Base-by-base conservation (phyloP, 2,797 vertebrate species). In the Capromys pilorides region DNA sequence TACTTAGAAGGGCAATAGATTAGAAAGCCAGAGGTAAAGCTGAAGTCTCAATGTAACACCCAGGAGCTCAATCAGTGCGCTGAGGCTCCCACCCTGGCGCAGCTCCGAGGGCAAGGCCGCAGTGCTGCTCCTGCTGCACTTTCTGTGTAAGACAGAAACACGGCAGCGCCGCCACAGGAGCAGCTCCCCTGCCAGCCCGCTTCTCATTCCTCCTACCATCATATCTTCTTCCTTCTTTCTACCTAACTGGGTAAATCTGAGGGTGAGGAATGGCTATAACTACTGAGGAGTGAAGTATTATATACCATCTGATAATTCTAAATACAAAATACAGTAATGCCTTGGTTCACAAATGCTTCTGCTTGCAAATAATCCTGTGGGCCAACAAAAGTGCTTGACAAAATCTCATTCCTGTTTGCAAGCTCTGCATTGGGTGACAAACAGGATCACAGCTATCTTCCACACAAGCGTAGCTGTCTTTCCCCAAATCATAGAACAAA, bases 321-420 rank as follows among this genome's bases (percentile, higher is more conserved):
- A 93, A 64, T 39, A 73, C 18, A 86, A 82, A 93, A 84, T 82
- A 73, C 69, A 73, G 36, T 73, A 73, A 41, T 41, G 36, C 69
- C 69, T 73, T 21, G 36, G 69, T 73, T 41, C 69, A 73, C 39
- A 39, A 73, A 73, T 18, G 7, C 67, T 71, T 67, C 33, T 39
- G n/a, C 22, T 39, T 71, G n/a, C 67, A 22, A 71, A 39, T 36
- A 67, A 16, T n/a, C 16, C 28, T 6, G 13, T 33, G 16, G 6
- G 28, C 64, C 33, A 67, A 67, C 11, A 73, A 41, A 75, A 75
- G 24, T 8, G 1, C 26, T 45, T 11, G 13, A 31, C 41, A 75
- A 75, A 75, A 49, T 7, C 16, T 45, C 28, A 12, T 24, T 75
- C 28, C 39, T 28, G 41, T 75, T 75, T 28, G 24, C 39, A 75